Base-by-base conservation (phyloP, 92 coral and sea anemone genomes). In the Zoanthus sociatus region DNA sequence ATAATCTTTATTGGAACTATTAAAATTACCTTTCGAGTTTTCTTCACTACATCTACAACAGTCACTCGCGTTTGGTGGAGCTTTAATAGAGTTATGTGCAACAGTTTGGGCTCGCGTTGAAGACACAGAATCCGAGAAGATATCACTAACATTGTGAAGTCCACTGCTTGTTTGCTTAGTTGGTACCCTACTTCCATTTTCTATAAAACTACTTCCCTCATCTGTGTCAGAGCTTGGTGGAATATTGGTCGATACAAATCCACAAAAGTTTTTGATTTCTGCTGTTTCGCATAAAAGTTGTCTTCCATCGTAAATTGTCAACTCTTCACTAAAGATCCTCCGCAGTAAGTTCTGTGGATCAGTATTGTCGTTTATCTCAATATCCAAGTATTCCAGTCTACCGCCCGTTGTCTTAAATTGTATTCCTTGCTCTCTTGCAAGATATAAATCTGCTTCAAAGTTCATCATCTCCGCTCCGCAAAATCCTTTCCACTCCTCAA, bases 391-490 rank as follows among this genome's bases (percentile, higher is more conserved):
- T 12, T 54, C n/a, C 30, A 78, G 30, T 30, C n/a, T 32, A 56
- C 83, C 83, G 4, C 83, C 83, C 9, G 20, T 26, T 1, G 71
- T 78, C 53, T 78, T 51, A 33, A 78, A 78, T 18, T 78, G 48
- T 58, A 78, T 56, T 45, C 83, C 83, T 26, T 46, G 83, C 50
- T 78, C 83, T 46, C n/a, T 56, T 56, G 83, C 83, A n/a, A 78
- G 71, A 47, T 78, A 78, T 21, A 78, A 55, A 50, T 78, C 83
- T 15, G 53, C 47, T 78, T 78, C 83, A 56, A 78, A 58, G 83
- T 78, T 78, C 53, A 78, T 5, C 7, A 78, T 78, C 48, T 78
- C 83, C 3, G 56, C 83, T 31, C 71, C 83, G 56, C 83, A 78
- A 56, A 78, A 69, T 21, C 33, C 71, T 55, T 78, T 58, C 83